Base-by-base conservation (phyloP, 2,113 vertebrate genomes). In the Caranx ignobilis region DNA sequence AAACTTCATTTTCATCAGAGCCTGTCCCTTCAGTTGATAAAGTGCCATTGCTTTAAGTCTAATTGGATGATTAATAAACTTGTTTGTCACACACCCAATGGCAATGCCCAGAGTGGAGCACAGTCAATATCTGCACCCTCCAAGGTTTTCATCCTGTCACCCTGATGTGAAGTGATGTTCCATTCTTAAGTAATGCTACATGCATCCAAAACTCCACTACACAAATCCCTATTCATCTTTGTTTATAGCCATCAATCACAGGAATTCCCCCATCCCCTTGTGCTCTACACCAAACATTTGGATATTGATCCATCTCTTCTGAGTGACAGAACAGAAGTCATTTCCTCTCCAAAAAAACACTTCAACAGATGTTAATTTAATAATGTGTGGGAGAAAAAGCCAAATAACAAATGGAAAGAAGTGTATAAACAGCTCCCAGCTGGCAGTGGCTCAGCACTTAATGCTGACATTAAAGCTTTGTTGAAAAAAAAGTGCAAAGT, bases 351-450 rank as follows among this genome's bases (percentile, higher is more conserved):
- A 66, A 87, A 91, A 65, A 87, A 89, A 84, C 81, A 84, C 87
- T 85, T 85, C 83, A 92, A 88, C 91, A 92, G 90, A 91, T 93
- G 91, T 89, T 92, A 92, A 94, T 93, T 92, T 88, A 92, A 93
- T 93, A 93, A 94, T 91, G 87, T 92, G 87, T 88, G 82, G 75
- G 86, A 89, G 88, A 90, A 91, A 86, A 84, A 88, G 87, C 86
- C 90, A 88, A 91, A 89, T 88, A 91, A 87, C 69, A 85, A 93
- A 94, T 84, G 88, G 87, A 83, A 83, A 91, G 84, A 81, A 79
- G 84, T 85, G 72, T 81, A 86, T 86, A 88, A 91, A 91, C 86
- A 84, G 90, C 85, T 91, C 79, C 83, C 81, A 86, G 80, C 85
- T 88, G 87, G 88, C 89, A 89, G 75, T 55, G 18, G 79, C 82